These are phyloP conservation scores for Tachysurus fulvidraco DNA, from an alignment of 2,113 vertebrate genomes.

Conservation along the genomic window DNA sequence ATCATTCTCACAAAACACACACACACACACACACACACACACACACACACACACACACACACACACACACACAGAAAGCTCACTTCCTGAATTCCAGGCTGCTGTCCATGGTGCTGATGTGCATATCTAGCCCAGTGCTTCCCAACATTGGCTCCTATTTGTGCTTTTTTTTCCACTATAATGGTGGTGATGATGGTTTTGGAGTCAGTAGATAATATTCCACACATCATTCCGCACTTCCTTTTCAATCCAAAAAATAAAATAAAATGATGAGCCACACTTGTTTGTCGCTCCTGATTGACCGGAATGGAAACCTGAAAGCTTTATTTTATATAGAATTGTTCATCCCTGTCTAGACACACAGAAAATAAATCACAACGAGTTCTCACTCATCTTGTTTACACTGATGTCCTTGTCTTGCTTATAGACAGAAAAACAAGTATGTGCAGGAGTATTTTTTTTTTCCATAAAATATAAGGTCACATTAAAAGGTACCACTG, in stretches of 20 bases:
- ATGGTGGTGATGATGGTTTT: neutral
- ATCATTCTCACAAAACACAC: neutral
- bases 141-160: neutral
- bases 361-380: neutral
- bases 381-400: neutral
- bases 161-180: neutral
- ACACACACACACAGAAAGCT: too few species aligned
- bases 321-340: neutral
- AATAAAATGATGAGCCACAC: neutral
- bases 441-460: neutral
- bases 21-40: too few species aligned
- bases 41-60: too few species aligned
- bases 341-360: neutral
- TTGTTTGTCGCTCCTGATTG: neutral
- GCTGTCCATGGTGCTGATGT: conserved; percentile 42
- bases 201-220: neutral
- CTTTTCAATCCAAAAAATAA: neutral
- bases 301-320: neutral
- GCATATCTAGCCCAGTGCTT: neutral
- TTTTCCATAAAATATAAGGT: neutral
- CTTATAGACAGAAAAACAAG: neutral
- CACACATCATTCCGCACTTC: conserved; percentile 4
- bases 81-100: neutral
- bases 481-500: neutral
- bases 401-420: neutral